Conservation (phyloP, 2,113 vertebrate genomes). For the Todiramphus chloris region DNA sequence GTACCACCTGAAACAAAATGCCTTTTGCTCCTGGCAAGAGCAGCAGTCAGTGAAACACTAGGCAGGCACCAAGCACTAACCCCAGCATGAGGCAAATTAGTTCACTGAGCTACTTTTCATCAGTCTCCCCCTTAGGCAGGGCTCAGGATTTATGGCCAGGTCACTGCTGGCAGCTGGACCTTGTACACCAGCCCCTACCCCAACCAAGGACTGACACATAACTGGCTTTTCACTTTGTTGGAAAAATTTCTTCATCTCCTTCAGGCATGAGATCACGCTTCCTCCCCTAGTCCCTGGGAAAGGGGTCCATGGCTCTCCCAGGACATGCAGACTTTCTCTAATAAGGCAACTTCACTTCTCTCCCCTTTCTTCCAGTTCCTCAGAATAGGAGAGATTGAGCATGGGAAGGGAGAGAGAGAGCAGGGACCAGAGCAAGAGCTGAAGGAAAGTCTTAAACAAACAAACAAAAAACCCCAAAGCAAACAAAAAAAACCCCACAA, state of each 20-base stretch:
- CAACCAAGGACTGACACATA: neutral
- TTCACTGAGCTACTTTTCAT: neutral
- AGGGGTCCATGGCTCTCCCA: neutral
- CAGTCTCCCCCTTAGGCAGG: neutral
- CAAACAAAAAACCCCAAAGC: rapidly evolving
- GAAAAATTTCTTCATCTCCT: neutral
- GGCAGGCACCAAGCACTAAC: neutral
- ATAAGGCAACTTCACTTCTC: neutral
- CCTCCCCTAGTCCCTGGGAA: neutral
- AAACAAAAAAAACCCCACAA: neutral
- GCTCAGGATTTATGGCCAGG: neutral
- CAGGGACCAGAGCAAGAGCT: neutral
- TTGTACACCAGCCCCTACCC: neutral
- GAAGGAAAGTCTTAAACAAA: neutral
- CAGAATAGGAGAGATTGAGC: neutral
- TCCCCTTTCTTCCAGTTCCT: neutral
- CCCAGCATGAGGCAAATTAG: neutral
- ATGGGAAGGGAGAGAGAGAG: neutral
- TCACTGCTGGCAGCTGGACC: neutral
- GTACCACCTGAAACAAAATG: neutral
- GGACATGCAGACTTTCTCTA: neutral
- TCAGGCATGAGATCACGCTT: rapidly evolving
- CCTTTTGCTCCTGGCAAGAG: neutral
- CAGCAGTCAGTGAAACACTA: neutral
- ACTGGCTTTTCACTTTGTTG: neutral